Evolutionary conservation across 2,888 invertebrate species (phyloP).

Genomic region (Drosophila nr. medialis): DNA sequence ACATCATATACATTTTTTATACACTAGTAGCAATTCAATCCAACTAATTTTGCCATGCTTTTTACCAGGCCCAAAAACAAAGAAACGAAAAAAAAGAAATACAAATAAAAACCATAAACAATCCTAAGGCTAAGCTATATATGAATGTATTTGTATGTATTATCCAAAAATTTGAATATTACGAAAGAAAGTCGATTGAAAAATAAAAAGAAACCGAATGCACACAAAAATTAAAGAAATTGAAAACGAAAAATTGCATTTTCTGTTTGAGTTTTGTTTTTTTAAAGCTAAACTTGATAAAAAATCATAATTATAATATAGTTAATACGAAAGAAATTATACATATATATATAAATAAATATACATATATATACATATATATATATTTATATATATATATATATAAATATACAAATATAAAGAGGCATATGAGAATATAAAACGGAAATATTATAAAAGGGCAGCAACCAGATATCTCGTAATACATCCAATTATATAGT

Average conservation of each 20-base stretch:
- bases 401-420: constrained; percentile 10
- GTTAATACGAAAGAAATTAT: constrained; percentile 35
- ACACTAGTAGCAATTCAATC: constrained; percentile 39
- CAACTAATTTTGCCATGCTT: constrained; percentile 60
- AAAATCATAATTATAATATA: constrained; percentile 40
- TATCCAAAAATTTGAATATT: constrained; percentile 39
- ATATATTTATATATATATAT: not conserved
- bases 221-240: constrained; percentile 27
- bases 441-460: constrained; percentile 8
- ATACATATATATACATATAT: constrained; percentile 15
- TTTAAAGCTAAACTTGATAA: constrained; percentile 36
- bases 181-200: constrained; percentile 3
- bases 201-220: constrained; percentile 22
- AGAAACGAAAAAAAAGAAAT: constrained; percentile 30
- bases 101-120: constrained; percentile 50
- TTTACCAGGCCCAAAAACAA: constrained; percentile 51
- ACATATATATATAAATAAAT: constrained; percentile 11
- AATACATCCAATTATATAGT: constrained; percentile 34
- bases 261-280: constrained; percentile 29
- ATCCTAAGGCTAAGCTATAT: constrained; percentile 65
- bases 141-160: constrained; percentile 59
- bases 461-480: constrained; percentile 42
- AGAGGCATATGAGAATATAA: constrained; percentile 28
- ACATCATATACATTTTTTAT: constrained; percentile 26
- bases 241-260: constrained; percentile 26